A percentile compares a stretch with the other conserved stretches of the same genome.
Conservation (phyloP, 1,140 invertebrate genomes). For the Diploscapter pachys region DNA sequence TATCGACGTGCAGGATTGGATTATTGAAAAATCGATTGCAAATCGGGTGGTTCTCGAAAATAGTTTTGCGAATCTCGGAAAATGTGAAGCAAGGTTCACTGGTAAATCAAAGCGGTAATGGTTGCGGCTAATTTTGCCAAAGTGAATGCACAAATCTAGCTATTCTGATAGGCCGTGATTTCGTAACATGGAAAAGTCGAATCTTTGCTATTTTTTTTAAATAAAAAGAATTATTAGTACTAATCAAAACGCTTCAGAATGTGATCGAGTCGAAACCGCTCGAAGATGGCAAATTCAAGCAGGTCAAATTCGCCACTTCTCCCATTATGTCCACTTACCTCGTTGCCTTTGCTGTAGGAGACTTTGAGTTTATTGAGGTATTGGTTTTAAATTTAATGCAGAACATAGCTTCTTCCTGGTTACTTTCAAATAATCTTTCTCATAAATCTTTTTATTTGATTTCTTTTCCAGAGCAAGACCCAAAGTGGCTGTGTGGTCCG, state of each 20-base stretch:
- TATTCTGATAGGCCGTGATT: no score
- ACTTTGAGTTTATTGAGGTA: conserved; percentile 60
- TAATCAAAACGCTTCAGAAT: conserved; percentile 16
- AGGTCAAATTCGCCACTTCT: conserved; percentile 62
- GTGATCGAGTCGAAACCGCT: conserved; percentile 41
- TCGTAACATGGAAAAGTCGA: no score
- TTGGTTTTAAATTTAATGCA: neutral
- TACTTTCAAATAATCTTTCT: no score
- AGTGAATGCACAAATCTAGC: no score
- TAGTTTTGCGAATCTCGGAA: no score
- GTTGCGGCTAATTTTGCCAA: no score
- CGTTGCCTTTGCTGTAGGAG: conserved; percentile 62
- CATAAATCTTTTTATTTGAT: conserved; percentile 4
- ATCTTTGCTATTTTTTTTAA: neutral
- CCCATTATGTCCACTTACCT: conserved; percentile 63
- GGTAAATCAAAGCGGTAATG: no score
- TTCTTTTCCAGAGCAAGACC: conserved; percentile 44
- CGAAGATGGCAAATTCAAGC: conserved; percentile 43
- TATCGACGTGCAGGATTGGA: no score
- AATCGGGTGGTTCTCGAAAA: no score
- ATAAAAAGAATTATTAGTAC: neutral
- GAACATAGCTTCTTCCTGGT: no score
- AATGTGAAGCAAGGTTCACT: no score
- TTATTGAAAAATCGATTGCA: no score
- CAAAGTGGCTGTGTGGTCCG: conserved; percentile 62